Evolutionary conservation across 2,113 vertebrate genomes (phyloP), one percentile per base, ranked within the genome.

Genomic region (Columbina picui): DNA sequence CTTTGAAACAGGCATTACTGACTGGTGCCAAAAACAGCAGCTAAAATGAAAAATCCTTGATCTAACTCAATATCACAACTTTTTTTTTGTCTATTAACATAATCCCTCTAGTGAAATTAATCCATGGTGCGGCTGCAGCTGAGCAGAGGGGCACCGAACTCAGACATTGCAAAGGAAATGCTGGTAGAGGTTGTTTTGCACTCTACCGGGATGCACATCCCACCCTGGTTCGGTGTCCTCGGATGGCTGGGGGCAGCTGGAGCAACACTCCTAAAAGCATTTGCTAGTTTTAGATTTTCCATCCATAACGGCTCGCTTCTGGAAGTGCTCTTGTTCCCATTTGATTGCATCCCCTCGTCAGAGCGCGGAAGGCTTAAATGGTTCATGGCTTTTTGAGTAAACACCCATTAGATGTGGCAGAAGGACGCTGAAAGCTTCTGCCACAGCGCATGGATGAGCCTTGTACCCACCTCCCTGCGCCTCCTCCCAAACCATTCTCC

Each of bases 21-120:
- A 9, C 53, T 73, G 70, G 13, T 53, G 87, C 71, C 89, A 81
- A 34, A 39, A 93, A 34, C 80, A 70, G 67, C 1, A 64, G 3
- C 85, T 88, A 1, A 85, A 88, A 86, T 56, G 91, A 92, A 87
- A 52, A 59, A 94, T 88, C 82, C 89, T 95, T 96, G 91, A 73
- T 91, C 80, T 36, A 41, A 60, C 91, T 73, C 84, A 57, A 2
- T 65, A 80, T 89, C 90, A 53, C 91, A 69, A 69, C 70, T 89
- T 52, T 52, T 85, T 63, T 59, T 60, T 30, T 23, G 26, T 77
- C 18, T 38, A 90, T 95, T 96, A 97, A 77, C 95, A 94, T 93
- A 95, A 94, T 96, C 89, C 89, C 93, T 64, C 64, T 7, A 2
- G 68, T 78, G 94, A 70, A 90, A 50, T 88, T 59, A 90, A 50